A percentile compares a stretch with the other conserved stretches of the same genome.
Evolutionary conservation across 2,113 vertebrate species (phyloP).

Genomic region (Rhinichthys klamathensis): DNA sequence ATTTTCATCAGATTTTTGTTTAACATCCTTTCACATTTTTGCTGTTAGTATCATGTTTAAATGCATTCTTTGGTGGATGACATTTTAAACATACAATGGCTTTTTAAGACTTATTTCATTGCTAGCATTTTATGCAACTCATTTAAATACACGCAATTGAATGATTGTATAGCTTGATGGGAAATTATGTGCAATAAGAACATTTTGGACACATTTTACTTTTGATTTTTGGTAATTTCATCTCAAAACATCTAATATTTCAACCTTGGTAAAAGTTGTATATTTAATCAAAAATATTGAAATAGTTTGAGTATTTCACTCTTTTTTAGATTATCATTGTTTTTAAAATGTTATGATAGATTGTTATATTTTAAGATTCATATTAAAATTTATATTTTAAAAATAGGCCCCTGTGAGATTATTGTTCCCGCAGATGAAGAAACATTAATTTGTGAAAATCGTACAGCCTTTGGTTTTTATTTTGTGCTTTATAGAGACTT

Average conservation of each 20-base stretch:
- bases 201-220: not conserved
- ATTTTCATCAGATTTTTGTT: too few species aligned
- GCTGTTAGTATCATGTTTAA: too few species aligned
- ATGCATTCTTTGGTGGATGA: too few species aligned
- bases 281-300: not conserved
- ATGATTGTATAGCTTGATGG: not conserved
- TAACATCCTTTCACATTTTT: too few species aligned
- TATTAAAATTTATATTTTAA: not conserved
- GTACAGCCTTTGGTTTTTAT: not conserved
- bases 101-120: too few species aligned
- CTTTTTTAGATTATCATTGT: not conserved
- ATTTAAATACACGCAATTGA: not conserved
- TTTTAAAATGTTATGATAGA: not conserved
- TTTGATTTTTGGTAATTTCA: not conserved
- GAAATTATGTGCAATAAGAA: not conserved
- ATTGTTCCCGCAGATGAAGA: not conserved
- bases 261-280: not conserved
- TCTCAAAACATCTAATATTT: not conserved
- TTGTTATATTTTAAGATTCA: too few species aligned
- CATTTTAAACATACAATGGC: too few species aligned
- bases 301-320: not conserved
- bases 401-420: not conserved
- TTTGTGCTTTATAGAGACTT: not conserved
- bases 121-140: too few species aligned
- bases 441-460: not conserved